Conservation (phyloP, 2,113 vertebrate genomes). For the Tenebrosternarchus preto region DNA sequence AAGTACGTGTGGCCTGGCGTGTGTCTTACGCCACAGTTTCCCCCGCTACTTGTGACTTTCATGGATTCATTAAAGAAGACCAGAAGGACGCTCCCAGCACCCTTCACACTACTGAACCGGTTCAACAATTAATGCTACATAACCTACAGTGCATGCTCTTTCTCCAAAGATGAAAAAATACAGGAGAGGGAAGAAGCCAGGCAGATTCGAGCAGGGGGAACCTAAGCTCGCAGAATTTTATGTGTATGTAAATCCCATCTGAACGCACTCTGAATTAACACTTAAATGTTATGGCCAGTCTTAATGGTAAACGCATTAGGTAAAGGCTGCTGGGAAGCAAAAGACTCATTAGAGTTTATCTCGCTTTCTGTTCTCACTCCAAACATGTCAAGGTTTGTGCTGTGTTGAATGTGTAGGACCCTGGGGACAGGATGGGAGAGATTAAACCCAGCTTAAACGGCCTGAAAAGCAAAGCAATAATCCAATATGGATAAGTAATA, state of each 20-base stretch:
- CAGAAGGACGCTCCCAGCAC: conserved; percentile 18
- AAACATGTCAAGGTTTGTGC: neutral
- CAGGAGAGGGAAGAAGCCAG: neutral
- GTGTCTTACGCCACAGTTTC: conserved; percentile 7
- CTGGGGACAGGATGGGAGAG: neutral
- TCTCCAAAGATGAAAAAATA: neutral
- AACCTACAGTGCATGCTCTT: conserved; percentile 19
- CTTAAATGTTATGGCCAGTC: conserved; percentile 36
- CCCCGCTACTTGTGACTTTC: conserved; percentile 27
- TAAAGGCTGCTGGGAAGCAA: conserved; percentile 18
- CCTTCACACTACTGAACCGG: conserved; percentile 8
- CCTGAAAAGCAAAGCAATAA: conserved; percentile 26
- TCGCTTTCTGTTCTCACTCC: conserved; percentile 2
- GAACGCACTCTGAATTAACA: conserved; percentile 7
- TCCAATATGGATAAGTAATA: conserved; percentile 15
- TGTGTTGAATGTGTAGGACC: conserved; percentile 18
- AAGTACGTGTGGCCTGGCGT: neutral
- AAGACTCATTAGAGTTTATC: conserved; percentile 24
- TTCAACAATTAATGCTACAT: conserved; percentile 44
- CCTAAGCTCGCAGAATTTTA: neutral
- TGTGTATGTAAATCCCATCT: conserved; percentile 37
- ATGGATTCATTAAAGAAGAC: conserved; percentile 32
- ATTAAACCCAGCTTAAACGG: neutral
- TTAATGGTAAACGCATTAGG: conserved; percentile 21
- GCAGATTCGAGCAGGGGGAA: conserved; percentile 13